A percentile compares a stretch with the other conserved stretches of the same genome.
Evolutionary conservation across 2,113 vertebrate genomes (phyloP).

Genomic region (Siniperca chuatsi): DNA sequence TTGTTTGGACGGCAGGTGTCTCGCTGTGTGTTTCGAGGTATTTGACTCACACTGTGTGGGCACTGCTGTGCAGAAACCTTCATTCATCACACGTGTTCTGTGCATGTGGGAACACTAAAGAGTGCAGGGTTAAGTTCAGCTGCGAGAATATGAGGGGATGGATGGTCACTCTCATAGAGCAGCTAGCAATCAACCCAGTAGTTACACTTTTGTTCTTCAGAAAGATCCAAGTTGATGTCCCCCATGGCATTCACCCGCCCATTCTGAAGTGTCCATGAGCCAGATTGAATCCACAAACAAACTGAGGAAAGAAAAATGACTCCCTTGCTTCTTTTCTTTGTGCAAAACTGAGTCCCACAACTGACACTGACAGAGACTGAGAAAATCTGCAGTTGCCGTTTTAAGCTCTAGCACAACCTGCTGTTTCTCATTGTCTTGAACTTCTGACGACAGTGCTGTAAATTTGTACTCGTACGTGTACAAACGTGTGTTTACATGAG

Average conservation of each 20-base stretch:
- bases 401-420: neutral
- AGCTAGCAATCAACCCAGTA: neutral
- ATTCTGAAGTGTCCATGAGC: neutral
- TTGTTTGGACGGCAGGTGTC: constrained; percentile 57
- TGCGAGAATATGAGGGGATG: neutral
- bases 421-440: neutral
- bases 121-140: neutral
- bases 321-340: neutral
- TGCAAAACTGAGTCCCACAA: neutral
- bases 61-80: constrained; percentile 43
- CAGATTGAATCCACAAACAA: neutral
- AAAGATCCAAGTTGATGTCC: neutral
- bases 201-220: neutral
- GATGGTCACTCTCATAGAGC: neutral
- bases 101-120: constrained; percentile 20
- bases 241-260: neutral
- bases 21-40: constrained; percentile 49
- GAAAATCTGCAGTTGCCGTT: neutral
- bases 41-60: constrained; percentile 37
- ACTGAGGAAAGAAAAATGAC: neutral
- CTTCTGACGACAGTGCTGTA: neutral
- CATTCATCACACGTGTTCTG: constrained; percentile 24
- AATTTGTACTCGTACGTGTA: neutral
- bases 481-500: neutral
- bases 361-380: neutral